Evolutionary conservation across 2,113 vertebrate species (phyloP).

Genomic region (Bathybates hornii): DNA sequence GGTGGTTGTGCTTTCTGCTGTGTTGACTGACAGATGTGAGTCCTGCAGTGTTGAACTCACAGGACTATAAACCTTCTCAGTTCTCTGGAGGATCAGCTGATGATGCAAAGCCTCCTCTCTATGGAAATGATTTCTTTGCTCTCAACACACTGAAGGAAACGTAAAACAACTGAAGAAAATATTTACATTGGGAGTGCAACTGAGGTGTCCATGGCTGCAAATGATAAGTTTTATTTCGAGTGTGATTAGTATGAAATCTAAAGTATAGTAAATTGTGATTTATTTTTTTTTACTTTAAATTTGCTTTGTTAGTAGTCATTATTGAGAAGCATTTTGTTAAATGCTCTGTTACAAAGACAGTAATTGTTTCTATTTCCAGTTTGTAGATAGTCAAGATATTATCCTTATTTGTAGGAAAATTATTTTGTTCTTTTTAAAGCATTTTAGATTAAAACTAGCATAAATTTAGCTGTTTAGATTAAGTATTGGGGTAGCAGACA

Average conservation of each 20-base stretch:
- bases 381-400: neutral
- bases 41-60: too few species aligned
- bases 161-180: neutral
- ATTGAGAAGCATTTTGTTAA: neutral
- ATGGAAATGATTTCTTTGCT: accelerated
- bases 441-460: neutral
- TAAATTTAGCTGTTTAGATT: neutral
- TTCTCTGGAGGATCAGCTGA: too few species aligned
- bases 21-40: too few species aligned
- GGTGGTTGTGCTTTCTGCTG: too few species aligned
- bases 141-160: neutral
- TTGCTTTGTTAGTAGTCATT: neutral
- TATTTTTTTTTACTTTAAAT: neutral
- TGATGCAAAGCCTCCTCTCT: too few species aligned
- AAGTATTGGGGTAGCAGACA: neutral
- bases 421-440: neutral
- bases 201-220: neutral
- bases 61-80: too few species aligned
- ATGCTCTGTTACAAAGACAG: neutral
- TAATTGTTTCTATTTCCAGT: neutral
- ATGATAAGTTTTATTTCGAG: accelerated
- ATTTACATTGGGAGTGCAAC: neutral
- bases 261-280: neutral
- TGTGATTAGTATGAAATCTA: neutral
- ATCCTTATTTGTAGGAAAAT: neutral